These are phyloP conservation scores for Lypha dubia DNA, from an alignment of 2,888 invertebrate genomes.

Conservation along the genomic window DNA sequence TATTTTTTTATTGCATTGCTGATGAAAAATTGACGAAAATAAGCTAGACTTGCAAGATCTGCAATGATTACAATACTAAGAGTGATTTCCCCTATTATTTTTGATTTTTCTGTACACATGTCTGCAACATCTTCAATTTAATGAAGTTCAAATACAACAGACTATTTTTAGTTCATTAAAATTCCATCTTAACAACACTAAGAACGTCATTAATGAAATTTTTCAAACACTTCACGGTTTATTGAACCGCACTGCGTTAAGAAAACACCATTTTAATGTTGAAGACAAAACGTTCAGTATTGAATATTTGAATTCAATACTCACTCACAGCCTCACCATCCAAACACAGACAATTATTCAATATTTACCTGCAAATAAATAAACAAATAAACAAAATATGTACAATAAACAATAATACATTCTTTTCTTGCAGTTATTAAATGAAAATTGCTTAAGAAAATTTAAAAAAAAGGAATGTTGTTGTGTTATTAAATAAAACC, in stretches of 20 bases:
- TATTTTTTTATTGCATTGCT: no score
- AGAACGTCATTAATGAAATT: constrained; percentile 17
- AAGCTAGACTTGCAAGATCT: no score
- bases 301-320: constrained; percentile 6
- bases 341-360: constrained; percentile 46
- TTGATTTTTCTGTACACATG: not conserved
- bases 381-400: constrained; percentile 30
- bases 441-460: constrained; percentile 25
- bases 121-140: not conserved
- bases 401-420: constrained; percentile 32
- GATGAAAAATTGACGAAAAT: no score
- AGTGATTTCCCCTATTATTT: no score
- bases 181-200: not conserved
- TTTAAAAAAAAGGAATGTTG: constrained; percentile 23
- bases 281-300: not conserved
- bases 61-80: no score
- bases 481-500: constrained; percentile 1
- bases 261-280: constrained; percentile 3
- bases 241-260: constrained; percentile 41
- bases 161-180: not conserved
- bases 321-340: constrained; percentile 24
- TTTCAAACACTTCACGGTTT: constrained; percentile 22
- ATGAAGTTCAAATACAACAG: not conserved
- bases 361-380: constrained; percentile 56
- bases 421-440: not conserved